These are phyloP conservation scores for Furnarius figulus DNA, from an alignment of 2,113 vertebrate genomes.

Conservation along the genomic window DNA sequence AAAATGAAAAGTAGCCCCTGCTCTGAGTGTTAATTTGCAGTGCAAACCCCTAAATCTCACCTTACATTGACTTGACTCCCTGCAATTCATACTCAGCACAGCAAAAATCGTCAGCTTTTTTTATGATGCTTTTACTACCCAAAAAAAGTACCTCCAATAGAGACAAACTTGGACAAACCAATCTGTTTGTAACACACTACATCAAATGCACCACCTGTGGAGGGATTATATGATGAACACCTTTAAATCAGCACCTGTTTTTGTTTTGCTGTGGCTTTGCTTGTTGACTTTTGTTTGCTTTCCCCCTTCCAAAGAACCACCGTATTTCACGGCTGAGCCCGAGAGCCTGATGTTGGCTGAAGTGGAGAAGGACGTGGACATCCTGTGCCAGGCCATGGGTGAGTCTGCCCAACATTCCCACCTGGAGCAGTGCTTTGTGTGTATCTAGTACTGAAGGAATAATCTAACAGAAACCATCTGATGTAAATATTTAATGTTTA, in stretches of 20 bases:
- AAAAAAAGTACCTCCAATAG: neutral
- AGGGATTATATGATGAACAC: neutral
- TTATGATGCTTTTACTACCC: neutral
- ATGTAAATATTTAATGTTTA: neutral
- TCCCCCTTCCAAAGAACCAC: constrained; percentile 77
- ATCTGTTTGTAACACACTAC: neutral
- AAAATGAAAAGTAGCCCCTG: constrained; percentile 49
- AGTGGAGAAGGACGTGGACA: constrained; percentile 84
- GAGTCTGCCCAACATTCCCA: neutral
- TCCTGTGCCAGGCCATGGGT: constrained; percentile 89
- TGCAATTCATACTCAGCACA: neutral
- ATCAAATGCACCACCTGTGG: neutral
- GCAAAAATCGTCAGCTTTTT: neutral
- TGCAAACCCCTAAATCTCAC: constrained; percentile 24
- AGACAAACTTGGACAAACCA: neutral
- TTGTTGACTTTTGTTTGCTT: neutral
- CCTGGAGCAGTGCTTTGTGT: accelerated
- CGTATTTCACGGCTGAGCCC: constrained; percentile 83
- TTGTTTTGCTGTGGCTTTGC: neutral
- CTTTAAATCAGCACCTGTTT: neutral
- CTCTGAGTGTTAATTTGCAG: constrained; percentile 51
- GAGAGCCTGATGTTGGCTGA: constrained; percentile 78
- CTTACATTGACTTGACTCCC: neutral
- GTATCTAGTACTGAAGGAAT: neutral
- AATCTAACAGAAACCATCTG: neutral